phyloP scores from a whole-genome alignment of 2,888 invertebrate genomes.

The Cerastis leucographa region DNA sequence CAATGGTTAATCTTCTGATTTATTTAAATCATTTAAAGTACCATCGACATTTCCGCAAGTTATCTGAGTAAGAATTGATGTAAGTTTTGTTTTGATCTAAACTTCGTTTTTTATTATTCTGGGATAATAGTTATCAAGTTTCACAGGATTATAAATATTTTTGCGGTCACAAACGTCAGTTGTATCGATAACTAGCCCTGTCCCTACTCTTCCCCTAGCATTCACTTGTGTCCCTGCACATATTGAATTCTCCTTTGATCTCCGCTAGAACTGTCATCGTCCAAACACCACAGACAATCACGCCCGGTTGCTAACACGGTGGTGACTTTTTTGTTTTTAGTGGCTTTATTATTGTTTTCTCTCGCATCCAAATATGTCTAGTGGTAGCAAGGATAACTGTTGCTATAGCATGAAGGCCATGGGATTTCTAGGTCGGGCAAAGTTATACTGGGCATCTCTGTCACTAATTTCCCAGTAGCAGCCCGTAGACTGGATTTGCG shows the following conservation, averaged over 20 bases:
- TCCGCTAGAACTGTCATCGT: slow-evolving; percentile 53
- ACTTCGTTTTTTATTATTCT: neutral
- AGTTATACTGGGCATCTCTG: neutral
- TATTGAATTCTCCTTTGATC: slow-evolving; percentile 82
- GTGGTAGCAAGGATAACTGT: neutral
- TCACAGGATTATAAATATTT: too few relatives aligned
- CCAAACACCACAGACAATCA: slow-evolving; percentile 48
- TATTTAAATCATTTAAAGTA: neutral
- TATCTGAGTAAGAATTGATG: neutral
- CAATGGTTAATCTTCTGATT: neutral
- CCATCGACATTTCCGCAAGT: neutral
- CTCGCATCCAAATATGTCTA: neutral
- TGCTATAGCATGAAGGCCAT: neutral
- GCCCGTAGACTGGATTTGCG: neutral
- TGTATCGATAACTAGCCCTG: slow-evolving; percentile 33
- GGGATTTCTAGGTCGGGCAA: neutral
- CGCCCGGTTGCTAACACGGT: slow-evolving; percentile 5
- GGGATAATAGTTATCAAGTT: neutral
- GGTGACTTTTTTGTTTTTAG: slow-evolving; percentile 4
- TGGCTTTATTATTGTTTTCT: neutral
- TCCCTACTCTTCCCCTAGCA: slow-evolving; percentile 25
- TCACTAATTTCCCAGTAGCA: neutral
- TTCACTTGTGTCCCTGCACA: slow-evolving; percentile 66
- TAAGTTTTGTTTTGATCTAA: neutral
- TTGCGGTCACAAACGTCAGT: neutral